Evolutionary conservation across 2,888 invertebrate species (phyloP).

Genomic region (Ryuthela nishihirai): DNA sequence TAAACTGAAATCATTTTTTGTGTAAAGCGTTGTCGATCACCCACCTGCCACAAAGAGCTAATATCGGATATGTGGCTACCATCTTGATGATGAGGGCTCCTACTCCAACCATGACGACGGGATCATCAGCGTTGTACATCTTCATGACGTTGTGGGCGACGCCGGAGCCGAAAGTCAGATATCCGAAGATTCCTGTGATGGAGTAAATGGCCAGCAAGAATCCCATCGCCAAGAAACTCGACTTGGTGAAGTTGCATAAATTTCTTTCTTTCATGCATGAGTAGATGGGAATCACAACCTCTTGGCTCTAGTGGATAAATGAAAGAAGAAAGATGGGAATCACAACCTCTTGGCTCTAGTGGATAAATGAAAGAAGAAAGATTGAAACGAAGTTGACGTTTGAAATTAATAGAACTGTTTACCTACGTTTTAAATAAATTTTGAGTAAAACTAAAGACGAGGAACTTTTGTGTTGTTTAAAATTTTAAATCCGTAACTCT

Average conservation of each 20-base stretch:
- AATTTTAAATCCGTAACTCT: too few relatives aligned
- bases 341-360: too few relatives aligned
- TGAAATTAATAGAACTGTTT: too few relatives aligned
- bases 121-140: slow-evolving; percentile 52
- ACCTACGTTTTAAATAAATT: too few relatives aligned
- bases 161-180: slow-evolving; percentile 58
- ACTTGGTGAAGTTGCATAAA: slow-evolving; percentile 54
- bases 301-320: slow-evolving; percentile 55
- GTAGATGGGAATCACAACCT: slow-evolving; percentile 61
- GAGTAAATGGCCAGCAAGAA: slow-evolving; percentile 54
- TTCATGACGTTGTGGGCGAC: slow-evolving; percentile 59
- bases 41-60: slow-evolving; percentile 60
- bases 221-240: slow-evolving; percentile 52
- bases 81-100: slow-evolving; percentile 56
- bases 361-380: too few relatives aligned
- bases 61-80: slow-evolving; percentile 59
- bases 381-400: too few relatives aligned
- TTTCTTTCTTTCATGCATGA: slow-evolving; percentile 58
- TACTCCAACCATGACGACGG: slow-evolving; percentile 51
- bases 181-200: slow-evolving; percentile 57
- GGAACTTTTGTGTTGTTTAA: too few relatives aligned
- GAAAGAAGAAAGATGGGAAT: too few relatives aligned
- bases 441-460: too few relatives aligned
- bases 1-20: too few relatives aligned
- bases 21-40: too few relatives aligned